phyloP scores from a whole-genome alignment of 2,888 invertebrate genomes.

The Epinotia bilunana region DNA sequence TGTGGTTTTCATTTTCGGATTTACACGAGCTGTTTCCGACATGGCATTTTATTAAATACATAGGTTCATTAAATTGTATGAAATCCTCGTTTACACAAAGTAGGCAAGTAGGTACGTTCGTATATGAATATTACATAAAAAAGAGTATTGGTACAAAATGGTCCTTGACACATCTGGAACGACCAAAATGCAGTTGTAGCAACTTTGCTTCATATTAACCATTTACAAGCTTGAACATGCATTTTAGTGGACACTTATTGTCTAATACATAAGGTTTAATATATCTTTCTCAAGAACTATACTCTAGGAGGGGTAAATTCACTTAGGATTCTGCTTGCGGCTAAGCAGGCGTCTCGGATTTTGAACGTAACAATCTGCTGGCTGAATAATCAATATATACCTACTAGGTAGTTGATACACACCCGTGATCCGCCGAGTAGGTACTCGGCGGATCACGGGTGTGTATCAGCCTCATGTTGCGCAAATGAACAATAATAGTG shows the following conservation, averaged over 20 bases:
- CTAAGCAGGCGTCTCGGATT: slow-evolving; percentile 69
- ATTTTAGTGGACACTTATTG: slow-evolving; percentile 48
- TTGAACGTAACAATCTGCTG: slow-evolving; percentile 65
- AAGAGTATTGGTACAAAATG: slow-evolving; percentile 64
- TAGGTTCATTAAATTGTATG: no score
- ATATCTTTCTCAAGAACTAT: slow-evolving; percentile 35
- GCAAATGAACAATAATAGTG: not conserved
- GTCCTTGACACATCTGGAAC: slow-evolving; percentile 80
- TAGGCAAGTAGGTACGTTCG: not conserved
- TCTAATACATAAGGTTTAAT: slow-evolving; percentile 35
- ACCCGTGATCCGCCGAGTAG: no score
- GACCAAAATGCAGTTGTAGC: slow-evolving; percentile 63
- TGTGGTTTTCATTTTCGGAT: no score
- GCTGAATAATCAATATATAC: slow-evolving; percentile 69
- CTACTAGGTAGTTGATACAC: not conserved
- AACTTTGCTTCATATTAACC: slow-evolving; percentile 56
- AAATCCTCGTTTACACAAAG: not conserved
- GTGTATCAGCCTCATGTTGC: not conserved
- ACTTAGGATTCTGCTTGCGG: slow-evolving; percentile 72
- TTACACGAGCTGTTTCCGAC: no score
- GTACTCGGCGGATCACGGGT: slow-evolving; percentile 12
- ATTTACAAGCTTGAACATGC: slow-evolving; percentile 48
- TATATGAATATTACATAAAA: slow-evolving; percentile 19
- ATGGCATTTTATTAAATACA: no score
- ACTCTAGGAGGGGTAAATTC: slow-evolving; percentile 52